Percentiles rank a stretch among this genome's conserved stretches.
Conservation (phyloP, 2,888 invertebrate species). For the Drosophila kuntzei region DNA sequence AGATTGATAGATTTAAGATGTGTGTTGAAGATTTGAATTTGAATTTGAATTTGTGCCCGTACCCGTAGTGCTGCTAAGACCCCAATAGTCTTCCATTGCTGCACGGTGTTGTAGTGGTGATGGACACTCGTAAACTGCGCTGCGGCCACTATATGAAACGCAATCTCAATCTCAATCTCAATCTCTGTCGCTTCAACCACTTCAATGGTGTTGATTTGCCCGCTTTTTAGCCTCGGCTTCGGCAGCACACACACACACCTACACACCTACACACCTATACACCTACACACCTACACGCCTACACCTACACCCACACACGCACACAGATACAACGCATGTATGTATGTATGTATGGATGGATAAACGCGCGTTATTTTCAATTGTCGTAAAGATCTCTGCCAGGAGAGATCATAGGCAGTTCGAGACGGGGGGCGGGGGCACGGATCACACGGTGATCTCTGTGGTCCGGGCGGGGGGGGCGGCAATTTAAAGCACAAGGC, state of each 20-base stretch:
- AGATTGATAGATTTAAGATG: too few relatives aligned
- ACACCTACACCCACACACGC: slow-evolving; percentile 16
- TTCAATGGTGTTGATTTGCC: slow-evolving; percentile 76
- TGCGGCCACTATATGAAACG: slow-evolving; percentile 78
- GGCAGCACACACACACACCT: slow-evolving; percentile 23
- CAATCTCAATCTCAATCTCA: slow-evolving; percentile 75
- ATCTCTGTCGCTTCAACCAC: slow-evolving; percentile 72
- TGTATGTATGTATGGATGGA: not conserved
- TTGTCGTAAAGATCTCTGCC: slow-evolving; percentile 66
- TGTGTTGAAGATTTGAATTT: slow-evolving; percentile 25
- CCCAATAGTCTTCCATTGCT: slow-evolving; percentile 84
- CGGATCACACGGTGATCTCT: not conserved
- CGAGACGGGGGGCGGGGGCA: not conserved
- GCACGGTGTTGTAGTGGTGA: slow-evolving; percentile 83
- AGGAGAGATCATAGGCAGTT: slow-evolving; percentile 1
- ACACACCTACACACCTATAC: slow-evolving; percentile 18
- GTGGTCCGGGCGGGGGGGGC: not conserved
- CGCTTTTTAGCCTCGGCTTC: slow-evolving; percentile 30
- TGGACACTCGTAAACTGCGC: slow-evolving; percentile 83
- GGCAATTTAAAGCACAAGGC: slow-evolving; percentile 63
- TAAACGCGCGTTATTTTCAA: slow-evolving; percentile 63
- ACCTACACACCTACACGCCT: slow-evolving; percentile 11
- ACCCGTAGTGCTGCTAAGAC: slow-evolving; percentile 85
- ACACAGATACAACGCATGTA: slow-evolving; percentile 15
- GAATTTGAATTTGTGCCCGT: slow-evolving; percentile 47